Base-by-base conservation (phyloP, 1,140 invertebrate genomes). In the Drosophila rufa region DNA sequence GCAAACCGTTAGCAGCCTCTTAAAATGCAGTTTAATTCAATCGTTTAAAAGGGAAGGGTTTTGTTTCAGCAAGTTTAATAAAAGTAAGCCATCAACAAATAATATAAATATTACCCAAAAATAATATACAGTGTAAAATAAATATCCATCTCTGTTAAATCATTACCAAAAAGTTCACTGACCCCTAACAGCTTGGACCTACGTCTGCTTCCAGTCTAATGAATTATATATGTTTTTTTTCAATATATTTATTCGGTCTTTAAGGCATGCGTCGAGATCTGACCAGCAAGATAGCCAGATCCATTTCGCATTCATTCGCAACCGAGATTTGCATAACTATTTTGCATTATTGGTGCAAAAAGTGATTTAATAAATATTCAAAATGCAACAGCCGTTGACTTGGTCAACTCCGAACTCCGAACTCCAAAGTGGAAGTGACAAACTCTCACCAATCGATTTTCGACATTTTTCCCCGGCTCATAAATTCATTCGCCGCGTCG, bases 381-480 rank as follows among this genome's bases (percentile, higher is more conserved):
- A 58, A 67, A 58, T 67, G 53, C 47, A 75, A 46, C 57, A 75
- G 36, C 22, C 53, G 50, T 57, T 43, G 80, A 61, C 58, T 66
- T 66, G 75, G 42, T 33, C 42, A 66, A 51, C 67, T 74, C 59
- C 46, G 33, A 27, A 27, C 25, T 27, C 25, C 25, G 27, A 5
- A 56, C 67, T 74, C 59, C 46, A 19, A 79, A 83, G 60, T 79
- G 65, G 65, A 68, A 58, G 62, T 86, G 71, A 73, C 79, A 82
- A 73, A 75, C 74, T 71, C 64, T 71, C 74, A 69, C 73, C 80
- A 78, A 89, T 89, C 80, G 84, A 87, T 87, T 83, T 89, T 74
- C 67, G 61, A 56, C 65, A 55, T 58, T 85, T 81, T 79, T 86
- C 38, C 50, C 15, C 73, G 75, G 69, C 71, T 90, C 84, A 84